Percentiles rank a stretch among this genome's conserved stretches.
Evolutionary conservation across 2,888 invertebrate genomes (phyloP).

Genomic region (Folsomia manolachei): DNA sequence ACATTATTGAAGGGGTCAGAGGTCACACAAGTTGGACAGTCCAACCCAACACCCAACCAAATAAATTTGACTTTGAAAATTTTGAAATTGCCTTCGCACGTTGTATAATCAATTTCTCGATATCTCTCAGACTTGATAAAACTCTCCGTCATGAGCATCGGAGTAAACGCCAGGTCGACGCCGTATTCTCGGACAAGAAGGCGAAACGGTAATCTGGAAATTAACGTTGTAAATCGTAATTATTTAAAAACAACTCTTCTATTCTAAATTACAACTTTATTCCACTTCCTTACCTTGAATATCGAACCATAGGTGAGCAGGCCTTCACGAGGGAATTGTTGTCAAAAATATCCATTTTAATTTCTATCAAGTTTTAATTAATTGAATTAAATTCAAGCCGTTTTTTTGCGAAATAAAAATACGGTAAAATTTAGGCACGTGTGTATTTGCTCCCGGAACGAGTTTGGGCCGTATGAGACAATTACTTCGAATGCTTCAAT

Average conservation of each 20-base stretch:
- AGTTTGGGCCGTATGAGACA: too few species aligned
- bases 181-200: conserved; percentile 72
- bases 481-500: too few species aligned
- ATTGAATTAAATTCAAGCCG: too few species aligned
- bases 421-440: too few species aligned
- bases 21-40: too few species aligned
- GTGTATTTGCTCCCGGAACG: too few species aligned
- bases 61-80: conserved; percentile 11
- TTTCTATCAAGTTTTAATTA: too few species aligned
- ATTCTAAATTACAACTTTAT: neutral
- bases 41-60: conserved; percentile 14
- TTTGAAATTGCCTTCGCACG: conserved; percentile 58
- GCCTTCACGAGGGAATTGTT: conserved; percentile 67
- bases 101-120: conserved; percentile 75
- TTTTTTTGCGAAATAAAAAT: too few species aligned
- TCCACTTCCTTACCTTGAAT: conserved; percentile 69
- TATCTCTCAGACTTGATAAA: conserved; percentile 86
- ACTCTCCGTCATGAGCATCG: conserved; percentile 95
- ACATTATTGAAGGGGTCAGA: too few species aligned
- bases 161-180: conserved; percentile 87
- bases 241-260: neutral
- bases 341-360: conserved; percentile 63
- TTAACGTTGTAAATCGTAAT: neutral
- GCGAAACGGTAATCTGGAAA: conserved; percentile 70
- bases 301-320: conserved; percentile 95